Percentiles rank a stretch among this genome's conserved stretches.
Evolutionary conservation across 2,797 vertebrate genomes (phyloP).

Genomic region (Craterocephalus amniculus): DNA sequence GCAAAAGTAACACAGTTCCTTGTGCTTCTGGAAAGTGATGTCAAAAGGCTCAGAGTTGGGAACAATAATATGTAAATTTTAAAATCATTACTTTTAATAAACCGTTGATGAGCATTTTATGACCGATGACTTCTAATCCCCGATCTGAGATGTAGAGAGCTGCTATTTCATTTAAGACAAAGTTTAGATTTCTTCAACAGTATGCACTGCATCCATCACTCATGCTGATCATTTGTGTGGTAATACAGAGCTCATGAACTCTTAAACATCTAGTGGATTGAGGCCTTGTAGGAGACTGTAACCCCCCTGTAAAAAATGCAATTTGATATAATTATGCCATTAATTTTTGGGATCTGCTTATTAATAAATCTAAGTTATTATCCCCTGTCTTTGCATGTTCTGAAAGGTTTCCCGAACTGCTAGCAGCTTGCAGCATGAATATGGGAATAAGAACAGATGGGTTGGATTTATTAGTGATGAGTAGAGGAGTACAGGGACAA

Average conservation of each 20-base stretch:
- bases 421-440: conserved; percentile 15
- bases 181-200: conserved; percentile 13
- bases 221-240: neutral
- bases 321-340: neutral
- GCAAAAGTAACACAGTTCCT: neutral
- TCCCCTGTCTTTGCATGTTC: neutral
- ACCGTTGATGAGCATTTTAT: neutral
- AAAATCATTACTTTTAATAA: neutral
- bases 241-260: neutral
- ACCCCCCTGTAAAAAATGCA: neutral
- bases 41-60: neutral
- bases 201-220: neutral
- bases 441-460: conserved; percentile 22
- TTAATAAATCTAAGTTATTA: neutral
- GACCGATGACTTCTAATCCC: neutral
- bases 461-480: conserved; percentile 29
- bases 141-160: conserved; percentile 9
- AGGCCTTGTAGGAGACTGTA: neutral
- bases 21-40: neutral
- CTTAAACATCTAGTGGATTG: neutral
- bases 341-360: neutral
- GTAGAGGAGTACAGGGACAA: conserved; percentile 22
- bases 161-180: conserved; percentile 10
- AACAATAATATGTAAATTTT: neutral
- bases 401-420: conserved; percentile 7